These are phyloP conservation scores for Seriola aureovittata DNA, from an alignment of 2,113 vertebrate species.

Conservation along the genomic window DNA sequence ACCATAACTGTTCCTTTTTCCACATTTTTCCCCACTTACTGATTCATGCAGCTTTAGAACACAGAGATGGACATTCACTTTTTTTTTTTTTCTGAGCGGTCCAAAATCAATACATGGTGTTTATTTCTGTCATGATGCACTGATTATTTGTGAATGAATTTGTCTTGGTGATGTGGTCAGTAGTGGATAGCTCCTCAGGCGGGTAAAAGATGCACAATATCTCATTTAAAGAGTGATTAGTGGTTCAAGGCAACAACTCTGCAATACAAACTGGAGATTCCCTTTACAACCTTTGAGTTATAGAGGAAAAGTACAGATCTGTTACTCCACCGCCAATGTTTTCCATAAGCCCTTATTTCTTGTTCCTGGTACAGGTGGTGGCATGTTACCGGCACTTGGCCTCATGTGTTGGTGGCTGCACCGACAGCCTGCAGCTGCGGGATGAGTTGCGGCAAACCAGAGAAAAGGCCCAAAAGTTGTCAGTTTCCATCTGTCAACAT, in stretches of 20 bases:
- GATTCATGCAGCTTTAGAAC: slow-evolving; percentile 3
- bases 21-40: not conserved
- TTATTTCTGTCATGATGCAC: not conserved
- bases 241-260: not conserved
- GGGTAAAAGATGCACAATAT: not conserved
- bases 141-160: not conserved
- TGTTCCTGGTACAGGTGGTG: slow-evolving; percentile 79
- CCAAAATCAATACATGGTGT: not conserved
- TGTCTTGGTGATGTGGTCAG: not conserved
- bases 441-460: slow-evolving; percentile 82
- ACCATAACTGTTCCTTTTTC: accelerated
- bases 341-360: not conserved
- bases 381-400: slow-evolving; percentile 87
- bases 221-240: slow-evolving; percentile 13
- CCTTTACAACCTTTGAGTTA: not conserved
- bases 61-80: not conserved
- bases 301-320: not conserved
- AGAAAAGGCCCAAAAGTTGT: slow-evolving; percentile 82
- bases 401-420: slow-evolving; percentile 83
- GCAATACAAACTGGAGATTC: not conserved
- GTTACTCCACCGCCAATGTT: not conserved
- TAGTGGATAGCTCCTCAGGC: not conserved
- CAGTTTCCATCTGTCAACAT: slow-evolving; percentile 68
- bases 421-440: slow-evolving; percentile 81
- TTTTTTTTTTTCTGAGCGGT: not conserved